Percentiles rank a stretch among this genome's conserved stretches.
These are phyloP conservation scores for Sebastes itinus DNA, from an alignment of 2,797 vertebrate genomes.

Conservation along the genomic window DNA sequence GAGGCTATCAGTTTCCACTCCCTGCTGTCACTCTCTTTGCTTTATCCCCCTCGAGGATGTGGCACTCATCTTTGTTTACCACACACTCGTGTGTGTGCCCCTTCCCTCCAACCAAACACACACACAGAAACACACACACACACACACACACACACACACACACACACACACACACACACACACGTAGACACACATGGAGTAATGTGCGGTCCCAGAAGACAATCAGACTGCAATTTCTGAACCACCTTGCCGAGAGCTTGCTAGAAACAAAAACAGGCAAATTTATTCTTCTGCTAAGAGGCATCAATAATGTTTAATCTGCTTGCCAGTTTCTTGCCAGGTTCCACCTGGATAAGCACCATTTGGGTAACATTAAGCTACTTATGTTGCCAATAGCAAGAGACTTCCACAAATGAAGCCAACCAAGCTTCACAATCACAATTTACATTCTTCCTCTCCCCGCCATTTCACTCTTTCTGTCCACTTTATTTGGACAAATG, in stretches of 20 bases:
- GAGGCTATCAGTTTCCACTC: constrained; percentile 41
- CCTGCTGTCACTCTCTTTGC: constrained; percentile 46
- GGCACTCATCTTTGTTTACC: constrained; percentile 62
- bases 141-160: background rate
- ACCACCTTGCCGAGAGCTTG: constrained; percentile 32
- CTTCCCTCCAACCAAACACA: background rate
- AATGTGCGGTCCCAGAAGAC: constrained; percentile 10
- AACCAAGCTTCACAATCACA: constrained; percentile 23
- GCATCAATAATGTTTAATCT: constrained; percentile 58
- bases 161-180: background rate
- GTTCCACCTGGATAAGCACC: constrained; percentile 56
- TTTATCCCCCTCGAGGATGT: constrained; percentile 52
- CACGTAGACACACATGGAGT: background rate
- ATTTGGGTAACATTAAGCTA: constrained; percentile 48
- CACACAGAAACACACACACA: background rate
- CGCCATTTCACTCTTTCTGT: background rate
- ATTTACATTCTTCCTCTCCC: background rate
- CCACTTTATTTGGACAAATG: constrained; percentile 55
- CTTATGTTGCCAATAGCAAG: constrained; percentile 35
- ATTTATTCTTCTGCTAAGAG: constrained; percentile 46
- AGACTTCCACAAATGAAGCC: constrained; percentile 33
- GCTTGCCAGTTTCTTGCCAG: constrained; percentile 22
- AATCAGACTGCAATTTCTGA: constrained; percentile 36
- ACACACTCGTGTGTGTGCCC: constrained; percentile 9
- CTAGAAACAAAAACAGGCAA: constrained; percentile 36